Evolutionary conservation across 1,140 invertebrate genomes (phyloP), one percentile per base, ranked within the genome.

Genomic region (Wasmannia auropunctata): DNA sequence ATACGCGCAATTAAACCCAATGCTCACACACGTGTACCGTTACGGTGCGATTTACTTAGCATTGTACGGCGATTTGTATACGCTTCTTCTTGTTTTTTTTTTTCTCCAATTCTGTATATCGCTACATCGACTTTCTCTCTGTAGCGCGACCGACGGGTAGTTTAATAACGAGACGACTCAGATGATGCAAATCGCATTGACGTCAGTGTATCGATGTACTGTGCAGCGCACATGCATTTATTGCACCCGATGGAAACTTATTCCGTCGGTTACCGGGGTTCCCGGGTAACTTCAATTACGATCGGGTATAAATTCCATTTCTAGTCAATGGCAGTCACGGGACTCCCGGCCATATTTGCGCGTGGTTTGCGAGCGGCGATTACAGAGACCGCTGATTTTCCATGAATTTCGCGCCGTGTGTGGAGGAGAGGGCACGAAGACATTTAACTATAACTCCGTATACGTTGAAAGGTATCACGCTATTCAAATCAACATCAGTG

Each of bases 261-360:
- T 89, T 89, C 88, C 85, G 74, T n/a, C 85, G 85, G 70, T 89
- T 89, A 86, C n/a, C 85, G 75, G 67, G 79, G 75, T 60, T 90
- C 84, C 81, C n/a, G n/a, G 88, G 84, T 87, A 90, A 90, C 88
- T 90, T 90, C 88, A 90, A 85, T 87, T 90, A 87, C 88, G 89
- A 90, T 90, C 58, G 88, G 62, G 80, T 86, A 90, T 88, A 83
- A 90, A 90, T 90, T 90, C 86, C 81, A 90, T 90, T 90, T 90
- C 86, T 72, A 89, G 87, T 87, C 75, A 87, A 90, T 90, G 85
- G 86, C 49, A 87, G 89, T 87, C 86, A 90, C 86, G 89, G 86
- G 83, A 88, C 86, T 84, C 91, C n/a, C 86, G 88, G 92, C 89
- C 89, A 92, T 93, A 92, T 93, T 93, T 91, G 91, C 75, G 91